These are phyloP conservation scores for Aspidoscelis tigris DNA, from an alignment of 2,113 vertebrate species.

Conservation along the genomic window DNA sequence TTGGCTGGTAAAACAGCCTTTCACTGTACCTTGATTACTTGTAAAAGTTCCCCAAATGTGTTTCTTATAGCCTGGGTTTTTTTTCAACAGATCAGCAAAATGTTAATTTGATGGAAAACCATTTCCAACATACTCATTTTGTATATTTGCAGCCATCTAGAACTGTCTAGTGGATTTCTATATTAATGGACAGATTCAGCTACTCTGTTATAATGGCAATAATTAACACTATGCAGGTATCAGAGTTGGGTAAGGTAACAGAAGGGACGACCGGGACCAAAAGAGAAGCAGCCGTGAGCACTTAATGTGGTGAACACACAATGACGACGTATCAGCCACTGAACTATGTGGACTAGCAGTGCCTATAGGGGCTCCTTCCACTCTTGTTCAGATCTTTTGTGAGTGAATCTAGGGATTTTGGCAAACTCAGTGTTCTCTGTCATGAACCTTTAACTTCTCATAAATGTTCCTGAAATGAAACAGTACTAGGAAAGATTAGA, in stretches of 20 bases:
- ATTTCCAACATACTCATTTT: background rate
- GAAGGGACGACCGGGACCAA: background rate
- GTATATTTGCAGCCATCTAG: background rate
- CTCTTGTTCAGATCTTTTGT: background rate
- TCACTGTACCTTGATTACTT: too few relatives aligned
- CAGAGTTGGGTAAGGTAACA: background rate
- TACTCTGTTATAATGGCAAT: background rate
- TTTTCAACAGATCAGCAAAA: too few relatives aligned
- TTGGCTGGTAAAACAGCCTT: background rate
- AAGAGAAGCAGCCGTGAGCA: background rate
- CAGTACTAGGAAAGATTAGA: too few relatives aligned
- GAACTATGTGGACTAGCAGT: background rate
- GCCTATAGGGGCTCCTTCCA: background rate
- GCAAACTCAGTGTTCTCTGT: background rate
- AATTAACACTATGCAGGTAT: background rate
- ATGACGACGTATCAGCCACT: background rate
- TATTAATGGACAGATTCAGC: background rate
- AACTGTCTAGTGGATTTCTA: background rate
- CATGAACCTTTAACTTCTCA: background rate
- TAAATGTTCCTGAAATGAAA: too few relatives aligned
- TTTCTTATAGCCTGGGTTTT: too few relatives aligned
- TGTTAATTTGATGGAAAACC: background rate
- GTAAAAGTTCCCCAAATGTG: too few relatives aligned
- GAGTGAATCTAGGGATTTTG: background rate
- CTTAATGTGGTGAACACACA: background rate